These are phyloP conservation scores for Catajapyx aquilonaris DNA, from an alignment of 1,140 invertebrate genomes.

Conservation along the genomic window DNA sequence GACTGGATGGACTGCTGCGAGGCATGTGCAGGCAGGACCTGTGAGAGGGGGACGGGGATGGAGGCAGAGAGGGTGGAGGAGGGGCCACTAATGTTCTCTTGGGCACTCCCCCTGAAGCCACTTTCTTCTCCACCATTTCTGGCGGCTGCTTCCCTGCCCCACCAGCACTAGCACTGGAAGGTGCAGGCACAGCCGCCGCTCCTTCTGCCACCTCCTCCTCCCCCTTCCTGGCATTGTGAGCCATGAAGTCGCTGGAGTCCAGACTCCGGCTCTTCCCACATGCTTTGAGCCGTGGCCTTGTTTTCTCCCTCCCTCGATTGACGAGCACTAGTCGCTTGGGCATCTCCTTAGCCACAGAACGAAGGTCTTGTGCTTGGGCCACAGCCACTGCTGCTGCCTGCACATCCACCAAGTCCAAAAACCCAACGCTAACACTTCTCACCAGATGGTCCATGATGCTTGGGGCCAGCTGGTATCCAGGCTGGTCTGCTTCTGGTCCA, in stretches of 20 bases:
- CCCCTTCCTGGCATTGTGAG: conserved; percentile 21
- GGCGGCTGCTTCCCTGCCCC: conserved; percentile 9
- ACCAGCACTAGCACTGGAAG: conserved; percentile 10
- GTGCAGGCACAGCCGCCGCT: conserved; percentile 14
- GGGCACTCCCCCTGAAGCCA: neutral
- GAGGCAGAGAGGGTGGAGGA: conserved; percentile 8
- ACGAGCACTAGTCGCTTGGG: conserved; percentile 52
- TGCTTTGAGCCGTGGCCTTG: conserved; percentile 38
- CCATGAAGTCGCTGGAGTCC: conserved; percentile 58
- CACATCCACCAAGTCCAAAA: conserved; percentile 53
- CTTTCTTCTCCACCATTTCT: conserved; percentile 17
- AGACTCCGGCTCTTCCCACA: conserved; percentile 63
- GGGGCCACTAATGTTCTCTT: conserved; percentile 3
- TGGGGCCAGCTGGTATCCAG: too few species aligned
- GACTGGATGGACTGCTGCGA: conserved; percentile 44
- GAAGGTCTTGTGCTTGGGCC: conserved; percentile 38
- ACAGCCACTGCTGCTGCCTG: conserved; percentile 46
- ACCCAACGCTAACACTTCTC: conserved; percentile 62
- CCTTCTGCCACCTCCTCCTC: conserved; percentile 9
- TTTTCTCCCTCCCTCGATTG: conserved; percentile 26
- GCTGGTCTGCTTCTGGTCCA: too few species aligned
- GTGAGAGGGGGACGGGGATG: conserved; percentile 12
- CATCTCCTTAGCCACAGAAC: too few species aligned
- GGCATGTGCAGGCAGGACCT: too few species aligned
- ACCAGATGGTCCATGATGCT: conserved; percentile 27